Base-by-base conservation (phyloP, 2,113 vertebrate genomes). In the Notiomystis cincta region DNA sequence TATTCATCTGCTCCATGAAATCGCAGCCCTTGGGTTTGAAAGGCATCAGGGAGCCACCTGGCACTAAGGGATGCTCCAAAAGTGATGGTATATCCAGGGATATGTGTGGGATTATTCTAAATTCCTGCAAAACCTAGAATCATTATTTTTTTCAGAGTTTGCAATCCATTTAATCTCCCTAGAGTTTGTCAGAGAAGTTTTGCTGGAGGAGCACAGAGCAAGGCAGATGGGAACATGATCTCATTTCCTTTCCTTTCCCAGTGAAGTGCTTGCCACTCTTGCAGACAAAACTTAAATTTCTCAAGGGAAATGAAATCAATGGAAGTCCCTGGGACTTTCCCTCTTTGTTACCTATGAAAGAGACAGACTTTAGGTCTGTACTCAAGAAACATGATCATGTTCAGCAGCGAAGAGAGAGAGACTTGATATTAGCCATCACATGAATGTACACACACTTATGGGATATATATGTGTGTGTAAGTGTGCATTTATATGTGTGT, bases 271-370 rank as follows among this genome's bases (percentile, higher is more conserved):
- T 85, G 66, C 75, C 79, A 88, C 88, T 92, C 54, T 69, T 90
- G 90, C 82, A 86, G 94, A 94, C 53, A 90, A 89, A 95, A 93
- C 86, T 96, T 83, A 75, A 77, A 88, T 92, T 90, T 95, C 88
- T 79, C 79, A 45, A 78, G 86, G 90, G 93, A 81, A 86, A 86
- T 62, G 42, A 78, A 93, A 90, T 93, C 89, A 96, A 23, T 96
- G 82, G 82, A 93, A 79, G 80, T 83, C 66, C 88, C 89, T n/a
- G 50, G 72, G 91, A 75, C 77, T 89, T 94, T 94, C 40, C 17
- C 47, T 65, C 87, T 95, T 95, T 91, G 81, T 97, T 96, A 73
- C 75, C 44, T 81, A 24, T 92, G 86, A 92, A 93, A 92, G 96
- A 94, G n/a, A 71, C n/a, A 93, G 88, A 71, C 82, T 93, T 92